A percentile compares a stretch with the other conserved stretches of the same genome.
Evolutionary conservation across 2,113 vertebrate species (phyloP).

Genomic region (Stomatorhinus ivindoensis): DNA sequence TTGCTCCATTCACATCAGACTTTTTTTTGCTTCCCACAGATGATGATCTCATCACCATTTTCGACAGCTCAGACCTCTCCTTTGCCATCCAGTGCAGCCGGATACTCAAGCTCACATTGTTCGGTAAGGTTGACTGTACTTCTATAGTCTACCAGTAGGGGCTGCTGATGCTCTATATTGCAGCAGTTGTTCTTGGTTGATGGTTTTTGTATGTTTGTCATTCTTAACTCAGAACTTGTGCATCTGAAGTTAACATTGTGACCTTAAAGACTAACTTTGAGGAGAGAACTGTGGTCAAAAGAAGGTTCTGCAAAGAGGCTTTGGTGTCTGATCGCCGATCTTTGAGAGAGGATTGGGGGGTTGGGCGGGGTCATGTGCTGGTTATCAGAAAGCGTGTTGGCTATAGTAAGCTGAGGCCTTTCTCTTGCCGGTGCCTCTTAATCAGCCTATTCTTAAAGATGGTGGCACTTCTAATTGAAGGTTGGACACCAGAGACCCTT

Average conservation of each 20-base stretch:
- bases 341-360: neutral
- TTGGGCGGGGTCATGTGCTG: neutral
- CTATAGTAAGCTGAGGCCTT: neutral
- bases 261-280: neutral
- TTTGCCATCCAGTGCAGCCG: conserved; percentile 99
- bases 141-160: neutral
- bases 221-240: neutral
- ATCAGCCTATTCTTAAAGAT: neutral
- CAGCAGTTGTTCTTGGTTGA: neutral
- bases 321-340: neutral
- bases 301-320: neutral
- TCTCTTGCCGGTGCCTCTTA: neutral
- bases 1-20: neutral
- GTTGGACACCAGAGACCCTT: neutral
- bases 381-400: neutral
- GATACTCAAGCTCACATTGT: conserved; percentile 94
- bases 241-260: neutral
- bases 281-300: neutral
- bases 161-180: conserved; percentile 6
- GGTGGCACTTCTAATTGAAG: neutral
- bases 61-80: conserved; percentile 97
- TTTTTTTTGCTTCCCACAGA: conserved; percentile 60
- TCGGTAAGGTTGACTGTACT: conserved; percentile 68
- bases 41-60: conserved; percentile 98
- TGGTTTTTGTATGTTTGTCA: neutral